Evolutionary conservation across 2,888 invertebrate species (phyloP).

Genomic region (Acanthosoma haemorrhoidale): DNA sequence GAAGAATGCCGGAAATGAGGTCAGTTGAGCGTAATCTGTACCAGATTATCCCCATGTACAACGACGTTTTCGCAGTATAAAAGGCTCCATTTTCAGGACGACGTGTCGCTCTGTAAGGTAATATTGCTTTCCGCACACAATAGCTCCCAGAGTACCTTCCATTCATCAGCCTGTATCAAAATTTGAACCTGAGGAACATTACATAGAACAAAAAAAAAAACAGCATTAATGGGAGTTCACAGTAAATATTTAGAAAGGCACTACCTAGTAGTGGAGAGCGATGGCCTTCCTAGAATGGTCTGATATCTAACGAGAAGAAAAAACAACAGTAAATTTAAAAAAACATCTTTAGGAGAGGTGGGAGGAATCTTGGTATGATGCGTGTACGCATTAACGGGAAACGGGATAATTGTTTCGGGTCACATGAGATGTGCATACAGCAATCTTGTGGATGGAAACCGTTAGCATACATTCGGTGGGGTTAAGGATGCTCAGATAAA

Average conservation of each 20-base stretch:
- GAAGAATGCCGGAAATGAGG: background rate
- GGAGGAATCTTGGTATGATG: background rate
- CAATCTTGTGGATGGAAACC: no score
- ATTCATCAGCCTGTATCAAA: background rate
- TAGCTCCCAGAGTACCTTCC: background rate
- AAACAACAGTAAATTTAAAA: no score
- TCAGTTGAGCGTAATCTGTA: background rate
- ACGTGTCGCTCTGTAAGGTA: background rate
- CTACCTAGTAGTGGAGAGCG: no score
- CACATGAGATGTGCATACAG: no score
- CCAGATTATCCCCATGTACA: conserved; percentile 1
- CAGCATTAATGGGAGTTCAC: background rate
- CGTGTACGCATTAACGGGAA: no score
- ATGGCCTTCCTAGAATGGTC: background rate
- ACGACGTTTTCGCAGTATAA: background rate
- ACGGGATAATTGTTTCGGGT: no score
- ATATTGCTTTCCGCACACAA: background rate
- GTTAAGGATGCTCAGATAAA: no score
- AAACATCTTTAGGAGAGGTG: no score
- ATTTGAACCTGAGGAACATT: background rate
- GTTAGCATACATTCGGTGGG: no score
- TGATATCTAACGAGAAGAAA: background rate
- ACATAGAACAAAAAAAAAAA: background rate
- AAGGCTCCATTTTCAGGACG: background rate
- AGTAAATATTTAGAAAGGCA: background rate